A percentile compares a stretch with the other conserved stretches of the same genome.
Evolutionary conservation across 2,113 vertebrate genomes (phyloP).

Genomic region (Myrmecobius fasciatus): DNA sequence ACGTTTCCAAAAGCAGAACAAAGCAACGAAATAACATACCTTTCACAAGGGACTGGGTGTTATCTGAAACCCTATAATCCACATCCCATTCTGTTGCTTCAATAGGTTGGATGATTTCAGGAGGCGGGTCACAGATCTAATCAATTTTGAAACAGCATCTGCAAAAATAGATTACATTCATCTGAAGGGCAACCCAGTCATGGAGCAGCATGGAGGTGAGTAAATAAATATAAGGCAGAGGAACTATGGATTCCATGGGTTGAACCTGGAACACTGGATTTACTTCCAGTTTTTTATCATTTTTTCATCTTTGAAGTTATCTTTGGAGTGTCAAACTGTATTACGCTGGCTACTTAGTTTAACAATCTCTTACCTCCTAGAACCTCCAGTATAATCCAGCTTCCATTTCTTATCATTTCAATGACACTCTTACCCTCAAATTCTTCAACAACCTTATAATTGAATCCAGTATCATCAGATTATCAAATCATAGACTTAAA

Average conservation of each 20-base stretch:
- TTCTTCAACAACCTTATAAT: background rate
- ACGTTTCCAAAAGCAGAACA: slow-evolving; percentile 82
- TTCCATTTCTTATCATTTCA: background rate
- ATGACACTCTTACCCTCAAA: background rate
- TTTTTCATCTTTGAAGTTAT: slow-evolving; percentile 31
- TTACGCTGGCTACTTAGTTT: slow-evolving; percentile 49
- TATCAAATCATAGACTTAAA: background rate
- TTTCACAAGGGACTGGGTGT: slow-evolving; percentile 79
- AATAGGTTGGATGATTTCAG: slow-evolving; percentile 79
- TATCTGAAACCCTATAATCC: slow-evolving; percentile 85
- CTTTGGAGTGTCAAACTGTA: slow-evolving; percentile 27
- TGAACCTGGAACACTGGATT: background rate
- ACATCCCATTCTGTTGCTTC: slow-evolving; percentile 82
- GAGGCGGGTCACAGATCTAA: slow-evolving; percentile 70
- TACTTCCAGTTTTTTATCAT: background rate
- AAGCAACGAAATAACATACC: slow-evolving; percentile 83
- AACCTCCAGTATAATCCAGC: slow-evolving; percentile 31
- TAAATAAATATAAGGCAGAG: slow-evolving; percentile 70
- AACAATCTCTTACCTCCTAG: slow-evolving; percentile 38
- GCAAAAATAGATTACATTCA: slow-evolving; percentile 81
- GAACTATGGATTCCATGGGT: background rate
- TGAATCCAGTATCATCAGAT: background rate
- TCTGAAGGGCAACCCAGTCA: slow-evolving; percentile 71
- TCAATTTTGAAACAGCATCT: slow-evolving; percentile 79
- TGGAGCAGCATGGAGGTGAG: slow-evolving; percentile 63